phyloP scores from a whole-genome alignment of 2,113 vertebrate genomes.

The Galemys pyrenaicus region DNA sequence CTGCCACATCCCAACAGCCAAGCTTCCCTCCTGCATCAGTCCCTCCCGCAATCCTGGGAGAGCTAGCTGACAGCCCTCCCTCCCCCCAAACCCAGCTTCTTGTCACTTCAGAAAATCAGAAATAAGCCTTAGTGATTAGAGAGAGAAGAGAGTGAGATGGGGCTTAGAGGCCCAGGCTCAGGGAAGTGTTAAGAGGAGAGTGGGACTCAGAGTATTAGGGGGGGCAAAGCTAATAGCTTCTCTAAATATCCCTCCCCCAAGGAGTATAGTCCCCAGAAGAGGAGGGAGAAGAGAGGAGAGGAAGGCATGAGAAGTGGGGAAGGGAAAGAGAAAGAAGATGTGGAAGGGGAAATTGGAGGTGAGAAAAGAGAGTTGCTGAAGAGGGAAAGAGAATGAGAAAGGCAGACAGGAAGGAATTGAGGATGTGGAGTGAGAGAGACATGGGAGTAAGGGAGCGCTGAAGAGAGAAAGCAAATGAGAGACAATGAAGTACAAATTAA shows the following conservation, averaged over 20 bases:
- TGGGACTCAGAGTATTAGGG: conserved; percentile 75
- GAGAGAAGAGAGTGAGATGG: conserved; percentile 72
- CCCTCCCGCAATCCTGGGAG: conserved; percentile 59
- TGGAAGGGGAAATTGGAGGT: not conserved
- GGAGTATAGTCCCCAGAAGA: conserved; percentile 20
- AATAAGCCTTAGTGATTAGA: conserved; percentile 83
- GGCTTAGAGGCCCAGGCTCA: conserved; percentile 84
- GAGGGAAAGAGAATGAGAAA: conserved; percentile 44
- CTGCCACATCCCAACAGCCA: not conserved
- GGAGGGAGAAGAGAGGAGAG: not conserved
- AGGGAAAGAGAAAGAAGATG: not conserved
- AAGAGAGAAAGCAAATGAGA: not conserved
- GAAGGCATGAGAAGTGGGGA: not conserved
- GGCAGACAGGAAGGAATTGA: conserved; percentile 1
- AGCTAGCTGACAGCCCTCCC: conserved; percentile 76
- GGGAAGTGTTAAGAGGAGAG: conserved; percentile 84
- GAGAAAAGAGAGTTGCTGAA: not conserved
- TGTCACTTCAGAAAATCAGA: conserved; percentile 82
- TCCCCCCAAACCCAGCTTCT: conserved; percentile 72
- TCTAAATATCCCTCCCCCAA: conserved; percentile 52
- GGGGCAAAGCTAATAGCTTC: conserved; percentile 79
- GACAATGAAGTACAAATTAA: not conserved
- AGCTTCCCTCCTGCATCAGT: conserved; percentile 42
- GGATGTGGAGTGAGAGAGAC: conserved; percentile 33
- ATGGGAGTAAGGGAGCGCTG: not conserved